Base-by-base conservation (phyloP, 1,140 invertebrate species). In the Drosophila sechellia region DNA sequence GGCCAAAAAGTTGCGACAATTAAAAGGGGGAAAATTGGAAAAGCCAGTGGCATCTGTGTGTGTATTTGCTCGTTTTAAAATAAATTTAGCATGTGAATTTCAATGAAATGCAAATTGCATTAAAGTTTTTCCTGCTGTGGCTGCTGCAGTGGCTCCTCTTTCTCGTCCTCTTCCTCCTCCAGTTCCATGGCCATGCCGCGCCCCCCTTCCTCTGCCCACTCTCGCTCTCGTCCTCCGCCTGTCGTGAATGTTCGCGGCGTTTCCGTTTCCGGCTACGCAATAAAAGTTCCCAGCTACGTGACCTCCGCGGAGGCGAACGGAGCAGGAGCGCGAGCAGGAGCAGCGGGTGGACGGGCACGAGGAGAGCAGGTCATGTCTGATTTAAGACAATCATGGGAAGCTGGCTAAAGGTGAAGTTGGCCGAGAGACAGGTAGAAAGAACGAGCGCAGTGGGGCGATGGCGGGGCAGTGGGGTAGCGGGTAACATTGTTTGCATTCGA, bases 91-190 rank as follows among this genome's bases (percentile, higher is more conserved):
- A 77, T 77, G 68, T 25, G 63, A 85, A 85, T 85, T 77, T 63
- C 77, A 86, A 81, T 86, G 66, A 74, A 81, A 85, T 85, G 81
- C 68, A 85, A 85, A 86, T 85, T 78, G 68, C 73, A 74, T 78
- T 77, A 70, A 86, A 66, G 61, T 81, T 81, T 69, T 65, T 74
- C 34, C 61, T 25, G 59, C 42, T 15, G 34, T 6, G 35, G 12
- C 58, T 46, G 61, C 57, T 39, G 77, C 49, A 68, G 35, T 39
- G 50, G 42, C 37, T 25, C 34, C 37, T 53, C 31, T 5, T 27
- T 5, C 25, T 5, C 25, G 17, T 12, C 20, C 43, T 50, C n/a
- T 22, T 31, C 34, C 11, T 12, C 10, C 11, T 31, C 27, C 12
- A 13, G 17, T 46, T 59, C 37, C 45, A 15, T 63, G 40, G 53